Percentiles rank a stretch among this genome's conserved stretches.
phyloP scores from a whole-genome alignment of 2,888 invertebrate species.

The Bombylius major region DNA sequence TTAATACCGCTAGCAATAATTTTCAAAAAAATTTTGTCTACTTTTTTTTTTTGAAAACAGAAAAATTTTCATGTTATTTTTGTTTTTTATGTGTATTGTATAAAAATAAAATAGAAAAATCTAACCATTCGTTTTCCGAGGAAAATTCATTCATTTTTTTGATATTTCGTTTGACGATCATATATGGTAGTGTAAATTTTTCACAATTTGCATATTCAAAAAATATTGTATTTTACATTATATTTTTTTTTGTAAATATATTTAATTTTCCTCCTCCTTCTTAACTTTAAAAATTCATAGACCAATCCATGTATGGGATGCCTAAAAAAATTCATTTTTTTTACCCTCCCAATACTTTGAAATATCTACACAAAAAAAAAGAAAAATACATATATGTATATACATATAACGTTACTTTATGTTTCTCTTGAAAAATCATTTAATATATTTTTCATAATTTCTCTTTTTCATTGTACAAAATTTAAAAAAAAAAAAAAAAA shows the following conservation, averaged over 20 bases:
- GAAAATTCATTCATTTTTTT: not conserved
- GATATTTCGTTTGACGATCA: conserved; percentile 8
- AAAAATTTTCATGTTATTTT: no score
- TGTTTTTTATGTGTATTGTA: no score
- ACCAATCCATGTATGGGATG: conserved; percentile 15
- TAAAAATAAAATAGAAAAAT: no score
- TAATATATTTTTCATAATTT: no score
- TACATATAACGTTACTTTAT: not conserved
- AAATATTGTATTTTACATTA: not conserved
- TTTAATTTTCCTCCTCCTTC: conserved; percentile 3
- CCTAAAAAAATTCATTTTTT: conserved; percentile 3
- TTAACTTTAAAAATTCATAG: not conserved
- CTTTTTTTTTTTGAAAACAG: no score
- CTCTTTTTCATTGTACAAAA: no score
- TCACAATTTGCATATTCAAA: conserved; percentile 10
- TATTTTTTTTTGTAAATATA: not conserved
- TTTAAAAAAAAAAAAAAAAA: no score
- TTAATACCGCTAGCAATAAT: no score
- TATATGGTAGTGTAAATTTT: conserved; percentile 15
- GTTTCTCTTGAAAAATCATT: no score
- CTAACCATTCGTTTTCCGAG: no score
- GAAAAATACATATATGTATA: not conserved
- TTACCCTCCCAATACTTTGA: not conserved
- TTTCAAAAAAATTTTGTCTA: no score
- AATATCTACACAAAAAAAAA: not conserved